A percentile compares a stretch with the other conserved stretches of the same genome.
phyloP scores from a whole-genome alignment of 2,888 invertebrate species.

The Chrysina gloriosa region DNA sequence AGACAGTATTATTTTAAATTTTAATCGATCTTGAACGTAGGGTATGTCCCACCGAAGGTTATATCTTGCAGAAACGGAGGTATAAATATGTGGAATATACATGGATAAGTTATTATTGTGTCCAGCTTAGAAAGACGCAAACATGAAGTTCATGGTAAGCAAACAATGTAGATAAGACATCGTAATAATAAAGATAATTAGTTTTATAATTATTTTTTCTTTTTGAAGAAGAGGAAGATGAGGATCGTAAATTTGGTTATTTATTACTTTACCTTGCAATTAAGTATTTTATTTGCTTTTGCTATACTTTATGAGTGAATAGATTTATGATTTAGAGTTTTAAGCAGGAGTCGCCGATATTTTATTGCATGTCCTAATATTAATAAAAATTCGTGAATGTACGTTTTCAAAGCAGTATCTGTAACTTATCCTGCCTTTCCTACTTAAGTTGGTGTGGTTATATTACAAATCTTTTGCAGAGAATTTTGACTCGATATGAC shows the following conservation, averaged over 20 bases:
- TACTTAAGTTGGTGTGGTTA: no score
- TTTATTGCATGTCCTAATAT: no score
- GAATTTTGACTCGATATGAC: no score
- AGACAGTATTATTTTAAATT: constrained; percentile 29
- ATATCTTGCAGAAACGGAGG: constrained; percentile 23
- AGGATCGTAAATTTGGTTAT: no score
- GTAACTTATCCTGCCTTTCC: no score
- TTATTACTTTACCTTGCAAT: not conserved
- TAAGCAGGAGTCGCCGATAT: no score
- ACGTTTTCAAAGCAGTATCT: no score
- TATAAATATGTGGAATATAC: constrained; percentile 36
- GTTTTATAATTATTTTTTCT: not conserved
- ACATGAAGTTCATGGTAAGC: constrained; percentile 34
- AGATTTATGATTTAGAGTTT: no score
- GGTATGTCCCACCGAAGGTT: constrained; percentile 30
- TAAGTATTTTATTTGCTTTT: no score
- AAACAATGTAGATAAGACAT: not conserved
- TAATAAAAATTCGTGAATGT: no score
- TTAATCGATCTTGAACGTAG: constrained; percentile 30
- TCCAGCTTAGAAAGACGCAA: constrained; percentile 27
- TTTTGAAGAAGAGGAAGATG: not conserved
- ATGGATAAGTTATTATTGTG: constrained; percentile 31
- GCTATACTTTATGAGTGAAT: no score
- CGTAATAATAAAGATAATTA: not conserved
- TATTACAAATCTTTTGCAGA: no score